Base-by-base conservation (phyloP, 2,888 invertebrate species). In the Drosophila infuscata region DNA sequence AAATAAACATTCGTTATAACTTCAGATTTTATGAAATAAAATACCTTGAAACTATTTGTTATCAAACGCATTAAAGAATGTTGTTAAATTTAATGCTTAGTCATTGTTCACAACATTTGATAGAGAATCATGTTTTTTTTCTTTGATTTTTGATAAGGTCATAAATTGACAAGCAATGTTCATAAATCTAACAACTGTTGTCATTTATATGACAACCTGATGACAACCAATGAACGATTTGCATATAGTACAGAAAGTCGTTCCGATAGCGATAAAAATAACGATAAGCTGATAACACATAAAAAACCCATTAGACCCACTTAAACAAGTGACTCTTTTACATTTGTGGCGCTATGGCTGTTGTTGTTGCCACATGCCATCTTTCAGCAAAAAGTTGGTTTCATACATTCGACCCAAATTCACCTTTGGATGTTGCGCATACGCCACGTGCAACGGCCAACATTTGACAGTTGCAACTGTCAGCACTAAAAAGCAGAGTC, bases 381-480 rank as follows among this genome's bases (percentile, higher is more conserved):
- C 63, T 43, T 52, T 15, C 17, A 30, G 20, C 15, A 29, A n/a
- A 30, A 41, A 29, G 57, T 49, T 49, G 46, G 36, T 29, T 51
- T 15, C 29, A 17, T 12, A 38, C 56, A 49, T 68, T 57, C 79
- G 79, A 74, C 80, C 79, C 69, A 70, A 70, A 71, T 79, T 66
- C 62, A 54, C 20, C 49, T 48, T 70, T 65, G 35, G 17, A 69
- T 64, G 69, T 74, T 82, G 66, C 82, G 60, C 71, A 80, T 80
- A 82, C 79, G 80, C 66, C 63, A 51, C 53, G 68, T 71, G 60
- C 54, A 56, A 38, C 68, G 64, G 54, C 41, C 33, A 41, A 67
- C 51, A 69, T 57, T 63, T 61, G 73, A 71, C 63, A 60, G 82
- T 56, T 76, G 64, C 74, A 68, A 64, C 70, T 78, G 82, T 70